Evolutionary conservation across 2,113 vertebrate species (phyloP).

Genomic region (Callocephalon fimbriatum): DNA sequence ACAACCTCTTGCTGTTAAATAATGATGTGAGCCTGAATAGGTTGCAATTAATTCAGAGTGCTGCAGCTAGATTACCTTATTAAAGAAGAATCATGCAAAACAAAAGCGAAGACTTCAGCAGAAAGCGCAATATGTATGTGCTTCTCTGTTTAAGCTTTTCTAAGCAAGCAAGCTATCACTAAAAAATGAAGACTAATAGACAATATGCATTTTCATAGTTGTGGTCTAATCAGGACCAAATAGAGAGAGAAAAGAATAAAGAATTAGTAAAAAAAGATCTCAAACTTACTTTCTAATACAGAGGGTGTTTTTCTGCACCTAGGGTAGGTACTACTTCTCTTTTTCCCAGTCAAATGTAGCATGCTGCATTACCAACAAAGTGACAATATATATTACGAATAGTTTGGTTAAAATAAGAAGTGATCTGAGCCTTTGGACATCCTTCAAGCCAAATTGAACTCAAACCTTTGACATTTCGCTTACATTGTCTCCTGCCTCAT

Average conservation of each 20-base stretch:
- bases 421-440: slow-evolving; percentile 62
- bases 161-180: not conserved
- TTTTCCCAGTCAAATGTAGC: not conserved
- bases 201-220: not conserved
- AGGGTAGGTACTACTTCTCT: not conserved
- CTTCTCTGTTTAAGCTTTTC: not conserved
- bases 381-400: not conserved
- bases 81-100: not conserved
- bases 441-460: slow-evolving; percentile 62
- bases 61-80: too few relatives aligned
- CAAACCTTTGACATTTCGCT: slow-evolving; percentile 69
- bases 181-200: not conserved
- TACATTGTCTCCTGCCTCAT: slow-evolving; percentile 42
- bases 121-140: not conserved
- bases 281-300: not conserved
- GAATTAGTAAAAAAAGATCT: not conserved
- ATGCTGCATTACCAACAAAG: not conserved
- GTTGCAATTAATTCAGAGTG: too few relatives aligned
- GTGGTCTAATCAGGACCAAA: not conserved
- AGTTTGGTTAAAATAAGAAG: slow-evolving; percentile 44
- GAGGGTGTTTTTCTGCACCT: not conserved
- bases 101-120: not conserved
- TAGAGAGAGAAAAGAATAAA: not conserved
- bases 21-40: too few relatives aligned
- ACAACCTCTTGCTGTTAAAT: too few relatives aligned